Base-by-base conservation (phyloP, 2,797 vertebrate genomes). In the Dendrocincla tyrannina region DNA sequence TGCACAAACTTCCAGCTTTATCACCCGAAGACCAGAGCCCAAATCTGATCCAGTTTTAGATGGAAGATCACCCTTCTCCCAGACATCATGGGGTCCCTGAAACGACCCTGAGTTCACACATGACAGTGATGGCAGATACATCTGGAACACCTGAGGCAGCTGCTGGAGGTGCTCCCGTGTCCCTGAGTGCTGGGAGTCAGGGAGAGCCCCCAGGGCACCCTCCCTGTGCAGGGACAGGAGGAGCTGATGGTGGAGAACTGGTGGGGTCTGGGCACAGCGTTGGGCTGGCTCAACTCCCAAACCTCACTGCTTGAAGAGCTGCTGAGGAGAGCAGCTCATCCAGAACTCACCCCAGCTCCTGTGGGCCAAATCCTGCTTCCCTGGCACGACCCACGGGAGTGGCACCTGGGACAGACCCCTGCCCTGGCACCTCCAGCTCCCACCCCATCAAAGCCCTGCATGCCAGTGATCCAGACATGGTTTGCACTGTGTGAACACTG, bases 351-450 rank as follows among this genome's bases (percentile, higher is more conserved):
- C 27, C 46, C 5, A 11, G 52, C 25, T 50, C 68, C 7, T 4
- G 8, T 41, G 72, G 46, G 68, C 27, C 30, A 3, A 37, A 13
- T 11, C 17, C 80, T 55, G 68, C 44, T 55, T 10, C 33, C 27
- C 17, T 1, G 2, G n/a, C 72, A 41, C 0, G 3, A 5, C 12
- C 28, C 82, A 13, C 0, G 1, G 39, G 16, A 35, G 6, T 1
- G 1, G 13, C 2, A 0, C 3, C 9, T 4, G 0, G 44, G 16
- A 16, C 62, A 52, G 32, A 3, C 4, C 39, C 35, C 7, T 1
- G 1, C 7, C 76, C 62, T 23, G 50, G 63, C 64, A n/a, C 44
- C 58, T 37, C 22, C 85, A 60, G 77, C 62, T 35, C 52, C 55
- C 0, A 0, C 19, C 4, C 1, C 25, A 11, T 12, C 44, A 8